Evolutionary conservation across 2,113 vertebrate genomes (phyloP).

Genomic region (Elaphurus davidianus): DNA sequence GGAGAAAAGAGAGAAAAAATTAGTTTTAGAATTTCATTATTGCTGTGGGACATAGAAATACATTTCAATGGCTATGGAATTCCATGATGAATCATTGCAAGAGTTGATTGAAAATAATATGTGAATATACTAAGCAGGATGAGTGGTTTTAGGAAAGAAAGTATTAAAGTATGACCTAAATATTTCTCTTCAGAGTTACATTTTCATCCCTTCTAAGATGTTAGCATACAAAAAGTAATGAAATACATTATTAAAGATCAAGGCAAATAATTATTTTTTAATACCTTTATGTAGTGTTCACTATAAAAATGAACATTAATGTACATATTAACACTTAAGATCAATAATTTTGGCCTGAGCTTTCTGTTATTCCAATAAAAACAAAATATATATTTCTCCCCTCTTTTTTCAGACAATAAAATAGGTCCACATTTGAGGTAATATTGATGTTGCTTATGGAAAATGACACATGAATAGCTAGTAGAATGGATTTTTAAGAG

Average conservation of each 20-base stretch:
- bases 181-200: background rate
- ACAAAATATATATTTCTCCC: background rate
- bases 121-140: background rate
- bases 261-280: background rate
- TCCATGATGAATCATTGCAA: background rate
- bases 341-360: background rate
- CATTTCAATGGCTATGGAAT: background rate
- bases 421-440: background rate
- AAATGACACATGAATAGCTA: background rate
- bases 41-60: background rate
- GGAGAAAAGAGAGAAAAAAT: background rate
- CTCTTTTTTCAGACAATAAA: background rate
- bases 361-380: background rate
- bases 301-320: background rate
- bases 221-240: slow-evolving; percentile 8
- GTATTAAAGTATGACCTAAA: background rate
- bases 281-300: background rate
- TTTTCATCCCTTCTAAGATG: background rate
- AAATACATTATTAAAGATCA: background rate
- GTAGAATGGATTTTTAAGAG: background rate
- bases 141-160: background rate
- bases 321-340: background rate
- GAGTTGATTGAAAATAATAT: background rate
- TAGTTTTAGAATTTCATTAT: background rate
- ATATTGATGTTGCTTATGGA: background rate